Base-by-base conservation (phyloP, 2,888 invertebrate species). In the Mesorhabditis belari region DNA sequence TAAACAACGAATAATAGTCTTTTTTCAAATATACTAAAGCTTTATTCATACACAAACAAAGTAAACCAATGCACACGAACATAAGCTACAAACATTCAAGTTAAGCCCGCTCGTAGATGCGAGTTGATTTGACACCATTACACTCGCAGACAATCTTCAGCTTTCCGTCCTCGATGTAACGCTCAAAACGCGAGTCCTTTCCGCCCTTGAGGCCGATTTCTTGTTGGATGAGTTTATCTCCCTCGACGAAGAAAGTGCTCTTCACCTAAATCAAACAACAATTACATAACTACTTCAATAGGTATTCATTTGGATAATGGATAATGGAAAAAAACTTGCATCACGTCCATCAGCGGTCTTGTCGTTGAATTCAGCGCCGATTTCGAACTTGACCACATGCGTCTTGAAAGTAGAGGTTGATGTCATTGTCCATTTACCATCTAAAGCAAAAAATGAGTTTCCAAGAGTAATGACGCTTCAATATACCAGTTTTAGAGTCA, bases 361-460 rank as follows among this genome's bases (percentile, higher is more conserved):
- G 56, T 76, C 74, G 24, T 80, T 77, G 58, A 64, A 64, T 55
- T 68, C 66, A 26, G 63, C 61, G 58, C 75, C 77, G 49, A 80
- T 57, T 57, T 73, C 72, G 62, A 74, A 80, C 59, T 74, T 73
- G 63, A 64, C 58, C 29, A 66, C 67, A 64, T 71, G 68, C 60
- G 72, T 77, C 69, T 80, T 80, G 74, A 80, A 80, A 49, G 80
- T 79, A 17, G 77, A 77, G 61, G 66, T 66, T 21, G 69, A 67
- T 9, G 44, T 35, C 12, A 35, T 35, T n/a, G 44, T 35, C 44
- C 44, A 35, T 9, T 35, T 35, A n/a, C n/a, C n/a, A n/a, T 76
- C 44, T 35, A 35, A 35, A 35, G n/a, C 44, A 35, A 35, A 17
- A 35, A 35, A 35, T n/a, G n/a, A n/a, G n/a, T n/a, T n/a, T n/a